These are phyloP conservation scores for Salvator merianae DNA, from an alignment of 2,113 vertebrate species.

Conservation along the genomic window DNA sequence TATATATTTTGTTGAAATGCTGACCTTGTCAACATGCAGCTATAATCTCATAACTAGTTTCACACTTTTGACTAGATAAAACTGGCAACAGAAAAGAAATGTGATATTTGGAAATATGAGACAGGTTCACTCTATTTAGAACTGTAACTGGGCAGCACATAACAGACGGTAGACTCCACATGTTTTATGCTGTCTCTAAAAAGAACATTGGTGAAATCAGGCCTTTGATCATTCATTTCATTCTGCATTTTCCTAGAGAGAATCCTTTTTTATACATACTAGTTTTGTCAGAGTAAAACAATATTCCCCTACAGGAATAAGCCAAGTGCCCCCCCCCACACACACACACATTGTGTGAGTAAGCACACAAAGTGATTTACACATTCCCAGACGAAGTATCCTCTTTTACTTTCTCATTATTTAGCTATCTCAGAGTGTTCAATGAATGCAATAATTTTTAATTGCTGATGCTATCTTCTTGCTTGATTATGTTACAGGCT, in stretches of 20 bases:
- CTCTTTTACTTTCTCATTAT: not conserved
- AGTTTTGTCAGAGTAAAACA: not conserved
- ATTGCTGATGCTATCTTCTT: too few relatives aligned
- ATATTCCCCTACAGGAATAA: not conserved
- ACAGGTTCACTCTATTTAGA: conserved; percentile 77
- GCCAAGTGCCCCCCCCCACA: not conserved
- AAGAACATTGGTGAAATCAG: conserved; percentile 68
- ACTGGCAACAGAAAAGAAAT: conserved; percentile 72
- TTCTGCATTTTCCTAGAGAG: conserved; percentile 42
- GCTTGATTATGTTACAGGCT: too few relatives aligned
- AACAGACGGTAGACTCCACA: conserved; percentile 68
- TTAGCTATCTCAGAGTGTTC: not conserved
- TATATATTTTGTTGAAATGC: not conserved
- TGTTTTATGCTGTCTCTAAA: conserved; percentile 54
- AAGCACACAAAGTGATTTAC: not conserved
- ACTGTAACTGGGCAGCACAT: conserved; percentile 63
- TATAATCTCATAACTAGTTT: conserved; percentile 67
- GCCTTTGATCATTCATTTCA: conserved; percentile 69
- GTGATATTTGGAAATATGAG: conserved; percentile 75
- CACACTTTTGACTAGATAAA: conserved; percentile 71
- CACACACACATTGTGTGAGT: not conserved
- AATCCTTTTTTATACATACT: conserved; percentile 36
- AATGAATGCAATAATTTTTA: not conserved
- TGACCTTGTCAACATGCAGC: not conserved
- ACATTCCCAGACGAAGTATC: not conserved